A percentile compares a stretch with the other conserved stretches of the same genome.
Conservation (phyloP, 2,888 invertebrate species). For the Nebria brevicollis region DNA sequence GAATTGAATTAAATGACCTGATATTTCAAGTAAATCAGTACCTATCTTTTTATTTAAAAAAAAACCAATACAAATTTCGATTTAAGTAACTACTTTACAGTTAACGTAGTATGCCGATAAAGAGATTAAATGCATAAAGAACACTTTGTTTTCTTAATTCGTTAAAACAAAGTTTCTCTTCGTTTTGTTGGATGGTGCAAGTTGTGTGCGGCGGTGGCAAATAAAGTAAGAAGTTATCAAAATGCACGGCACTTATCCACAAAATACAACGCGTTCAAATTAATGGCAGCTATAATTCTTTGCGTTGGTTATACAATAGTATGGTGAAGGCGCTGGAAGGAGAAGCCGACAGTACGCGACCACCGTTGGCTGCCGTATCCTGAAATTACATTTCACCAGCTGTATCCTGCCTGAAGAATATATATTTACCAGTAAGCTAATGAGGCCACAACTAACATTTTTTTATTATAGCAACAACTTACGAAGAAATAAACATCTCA, state of each 20-base stretch:
- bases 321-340: background rate
- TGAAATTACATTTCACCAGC: constrained; percentile 1
- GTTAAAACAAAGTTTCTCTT: background rate
- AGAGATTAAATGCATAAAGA: background rate
- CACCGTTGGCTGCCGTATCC: background rate
- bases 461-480: background rate
- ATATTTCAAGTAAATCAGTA: background rate
- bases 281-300: background rate
- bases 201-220: background rate
- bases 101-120: background rate
- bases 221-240: constrained; percentile 1
- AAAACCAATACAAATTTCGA: background rate
- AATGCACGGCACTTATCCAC: background rate
- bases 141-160: background rate
- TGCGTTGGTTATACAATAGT: background rate
- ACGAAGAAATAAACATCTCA: background rate
- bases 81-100: background rate
- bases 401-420: background rate
- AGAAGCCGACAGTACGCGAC: background rate
- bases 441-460: background rate
- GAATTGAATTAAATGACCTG: background rate
- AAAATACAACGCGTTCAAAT: background rate
- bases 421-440: background rate
- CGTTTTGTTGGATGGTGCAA: background rate
- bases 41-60: background rate